Conservation (phyloP, 2,113 vertebrate genomes). For the Lepus timidus region DNA sequence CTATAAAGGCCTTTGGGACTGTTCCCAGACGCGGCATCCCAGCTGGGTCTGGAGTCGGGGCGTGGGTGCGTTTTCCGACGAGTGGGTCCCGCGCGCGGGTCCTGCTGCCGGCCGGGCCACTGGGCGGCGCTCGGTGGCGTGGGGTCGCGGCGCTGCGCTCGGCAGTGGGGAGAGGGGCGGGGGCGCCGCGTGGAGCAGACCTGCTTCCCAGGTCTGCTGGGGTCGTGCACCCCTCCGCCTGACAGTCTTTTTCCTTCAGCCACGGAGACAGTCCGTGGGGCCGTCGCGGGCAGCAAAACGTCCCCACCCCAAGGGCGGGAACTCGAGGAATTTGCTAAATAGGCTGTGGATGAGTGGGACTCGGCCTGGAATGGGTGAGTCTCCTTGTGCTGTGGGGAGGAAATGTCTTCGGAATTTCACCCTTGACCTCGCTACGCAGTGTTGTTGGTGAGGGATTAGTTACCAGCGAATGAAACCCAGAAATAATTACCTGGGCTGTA, state of each 20-base stretch:
- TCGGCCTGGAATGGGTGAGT: neutral
- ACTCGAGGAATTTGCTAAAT: neutral
- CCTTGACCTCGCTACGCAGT: neutral
- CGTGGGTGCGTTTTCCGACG: fast-evolving
- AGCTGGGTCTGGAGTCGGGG: neutral
- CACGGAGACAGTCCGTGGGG: neutral
- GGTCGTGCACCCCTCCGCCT: neutral
- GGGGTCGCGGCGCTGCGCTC: neutral
- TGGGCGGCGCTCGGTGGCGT: neutral
- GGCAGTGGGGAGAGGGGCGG: too few species aligned
- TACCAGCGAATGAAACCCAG: neutral
- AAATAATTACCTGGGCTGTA: neutral
- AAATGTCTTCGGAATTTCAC: neutral
- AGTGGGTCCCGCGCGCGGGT: neutral
- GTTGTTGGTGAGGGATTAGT: neutral
- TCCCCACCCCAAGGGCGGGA: neutral
- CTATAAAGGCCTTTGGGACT: too few species aligned
- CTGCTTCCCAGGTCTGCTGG: fast-evolving
- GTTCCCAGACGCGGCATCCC: neutral
- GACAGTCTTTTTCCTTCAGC: neutral
- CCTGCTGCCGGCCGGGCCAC: neutral
- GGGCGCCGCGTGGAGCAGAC: fast-evolving
- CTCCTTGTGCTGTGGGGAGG: neutral
- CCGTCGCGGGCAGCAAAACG: neutral
- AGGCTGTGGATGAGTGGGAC: neutral